These are phyloP conservation scores for Odontocerum albicorne DNA, from an alignment of 2,888 invertebrate genomes.

Conservation along the genomic window DNA sequence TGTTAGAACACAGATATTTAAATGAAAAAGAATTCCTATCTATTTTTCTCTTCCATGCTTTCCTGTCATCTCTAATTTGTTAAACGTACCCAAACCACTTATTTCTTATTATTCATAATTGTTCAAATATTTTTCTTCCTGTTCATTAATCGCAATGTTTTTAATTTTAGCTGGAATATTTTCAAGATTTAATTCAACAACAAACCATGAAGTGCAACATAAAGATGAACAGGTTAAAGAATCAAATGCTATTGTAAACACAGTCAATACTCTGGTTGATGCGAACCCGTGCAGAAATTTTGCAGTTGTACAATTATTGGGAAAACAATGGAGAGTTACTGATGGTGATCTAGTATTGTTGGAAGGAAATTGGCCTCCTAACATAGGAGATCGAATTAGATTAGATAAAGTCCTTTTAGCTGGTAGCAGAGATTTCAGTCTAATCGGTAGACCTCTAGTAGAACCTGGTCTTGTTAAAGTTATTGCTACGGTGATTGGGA, in stretches of 20 bases:
- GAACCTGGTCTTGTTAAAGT: constrained; percentile 72
- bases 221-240: constrained; percentile 35
- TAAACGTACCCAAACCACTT: too few species aligned
- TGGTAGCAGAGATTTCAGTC: constrained; percentile 77
- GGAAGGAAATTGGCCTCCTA: constrained; percentile 83
- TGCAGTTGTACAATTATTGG: constrained; percentile 78
- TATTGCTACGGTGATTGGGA: constrained; percentile 81
- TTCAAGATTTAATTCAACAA: constrained; percentile 13
- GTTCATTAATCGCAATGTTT: background rate
- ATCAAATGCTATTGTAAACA: constrained; percentile 58
- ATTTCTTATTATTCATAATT: too few species aligned
- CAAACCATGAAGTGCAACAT: background rate
- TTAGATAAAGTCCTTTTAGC: constrained; percentile 83
- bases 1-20: too few species aligned
- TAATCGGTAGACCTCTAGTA: constrained; percentile 79
- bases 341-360: constrained; percentile 82
- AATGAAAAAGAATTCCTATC: too few species aligned
- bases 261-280: constrained; percentile 65
- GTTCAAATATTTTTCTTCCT: too few species aligned
- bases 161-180: constrained; percentile 7
- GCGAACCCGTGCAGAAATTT: constrained; percentile 67
- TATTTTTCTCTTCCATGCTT: too few species aligned
- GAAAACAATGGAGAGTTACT: constrained; percentile 84
- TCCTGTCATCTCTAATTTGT: too few species aligned
- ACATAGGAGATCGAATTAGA: constrained; percentile 74